Conservation (phyloP, 2,113 vertebrate species). For the Regulus satrapa region DNA sequence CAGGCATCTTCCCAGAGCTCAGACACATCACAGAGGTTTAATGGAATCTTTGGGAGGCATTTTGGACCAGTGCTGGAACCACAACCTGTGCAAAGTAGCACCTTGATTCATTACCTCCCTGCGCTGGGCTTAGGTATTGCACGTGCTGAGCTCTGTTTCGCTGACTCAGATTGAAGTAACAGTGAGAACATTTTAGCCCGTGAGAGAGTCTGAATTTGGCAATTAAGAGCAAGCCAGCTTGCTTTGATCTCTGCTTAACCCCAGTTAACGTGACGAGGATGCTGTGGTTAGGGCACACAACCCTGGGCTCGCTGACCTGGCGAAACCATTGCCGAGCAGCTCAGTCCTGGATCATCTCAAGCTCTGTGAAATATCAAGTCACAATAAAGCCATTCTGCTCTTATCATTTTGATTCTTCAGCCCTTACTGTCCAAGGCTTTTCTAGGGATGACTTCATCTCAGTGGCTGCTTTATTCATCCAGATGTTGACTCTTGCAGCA, state of each 20-base stretch:
- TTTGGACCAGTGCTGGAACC: not conserved
- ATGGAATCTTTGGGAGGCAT: not conserved
- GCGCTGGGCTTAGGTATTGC: not conserved
- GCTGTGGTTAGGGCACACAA: not conserved
- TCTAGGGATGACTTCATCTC: not conserved
- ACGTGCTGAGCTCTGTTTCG: accelerated
- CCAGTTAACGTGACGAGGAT: accelerated
- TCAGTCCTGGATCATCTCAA: not conserved
- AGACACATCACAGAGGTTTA: not conserved
- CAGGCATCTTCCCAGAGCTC: not conserved
- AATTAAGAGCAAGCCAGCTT: not conserved
- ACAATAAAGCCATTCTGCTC: not conserved
- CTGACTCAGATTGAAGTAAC: not conserved
- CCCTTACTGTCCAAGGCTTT: not conserved
- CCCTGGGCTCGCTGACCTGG: not conserved
- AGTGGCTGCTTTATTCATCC: not conserved
- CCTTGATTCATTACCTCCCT: not conserved
- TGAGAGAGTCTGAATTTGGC: not conserved
- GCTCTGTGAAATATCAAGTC: not conserved
- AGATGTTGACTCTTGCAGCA: not conserved
- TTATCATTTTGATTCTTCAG: not conserved
- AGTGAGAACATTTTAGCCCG: not conserved
- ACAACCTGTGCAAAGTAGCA: not conserved
- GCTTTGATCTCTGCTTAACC: not conserved
- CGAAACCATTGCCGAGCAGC: not conserved